Base-by-base conservation (phyloP, 2,888 invertebrate genomes). In the Drosophila helvetica region DNA sequence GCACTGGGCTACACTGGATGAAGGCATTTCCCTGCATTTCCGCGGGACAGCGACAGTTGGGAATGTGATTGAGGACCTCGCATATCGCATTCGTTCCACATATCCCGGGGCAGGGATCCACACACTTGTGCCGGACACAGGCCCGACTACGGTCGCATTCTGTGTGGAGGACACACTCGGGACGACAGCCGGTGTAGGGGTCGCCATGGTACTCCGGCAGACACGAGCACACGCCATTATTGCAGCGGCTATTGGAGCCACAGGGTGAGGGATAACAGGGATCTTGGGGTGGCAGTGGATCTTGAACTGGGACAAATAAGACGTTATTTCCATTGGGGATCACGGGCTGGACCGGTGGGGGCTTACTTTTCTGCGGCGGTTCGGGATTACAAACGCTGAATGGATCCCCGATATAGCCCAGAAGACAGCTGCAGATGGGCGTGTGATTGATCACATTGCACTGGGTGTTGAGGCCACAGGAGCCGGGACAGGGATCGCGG, bases 231-330 rank as follows among this genome's bases (percentile, higher is more conserved):
- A 94, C 93, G 1, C 95, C 95, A 80, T 94, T 94, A 7, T 83
- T 92, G 86, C 96, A 96, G 77, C 94, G 93, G 33, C 96, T 94
- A 84, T 96, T 96, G 9, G 95, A 93, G 43, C 96, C 96, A 88
- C 96, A 96, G 0, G 95, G 95, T 19, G 95, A 94, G 45, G 95
- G 95, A 87, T 93, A 93, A 79, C 96, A 96, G 3, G 95, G 95
- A 83, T 95, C 94, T 59, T 93, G 90, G 3, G 70, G 79, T 63
- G 89, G 64, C 3, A 77, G 54, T 0, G 77, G 64, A 17, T 61
- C 68, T 83, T 78, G 77, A 70, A 76, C 87, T 88, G 64, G 38
- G 15, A 25, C 15, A 3, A 4, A 15, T 15, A 33, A 7, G 6
- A 15, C 33, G 7, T 63, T 1, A 12, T 9, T 51, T 18, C 22